Conservation (phyloP, 1,140 invertebrate genomes). For the Tribolium castaneum region DNA sequence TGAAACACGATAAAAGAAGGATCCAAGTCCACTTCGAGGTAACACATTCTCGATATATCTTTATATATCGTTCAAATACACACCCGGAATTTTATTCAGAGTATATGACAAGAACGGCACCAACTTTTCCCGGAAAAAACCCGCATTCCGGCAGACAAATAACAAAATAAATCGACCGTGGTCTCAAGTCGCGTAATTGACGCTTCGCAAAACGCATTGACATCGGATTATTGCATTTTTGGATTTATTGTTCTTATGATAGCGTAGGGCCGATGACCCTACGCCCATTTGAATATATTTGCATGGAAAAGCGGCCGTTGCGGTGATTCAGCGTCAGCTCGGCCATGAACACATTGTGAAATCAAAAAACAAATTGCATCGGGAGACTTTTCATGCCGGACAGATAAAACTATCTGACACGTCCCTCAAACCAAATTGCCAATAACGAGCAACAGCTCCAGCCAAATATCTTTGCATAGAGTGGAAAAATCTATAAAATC, state of each 20-base stretch:
- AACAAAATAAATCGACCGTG: conserved; percentile 9
- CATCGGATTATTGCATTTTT: background rate
- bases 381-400: conserved; percentile 23
- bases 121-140: conserved; percentile 9
- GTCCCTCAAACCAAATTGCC: background rate
- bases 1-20: conserved; percentile 48
- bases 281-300: conserved; percentile 36
- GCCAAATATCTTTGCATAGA: too few species aligned
- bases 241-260: conserved; percentile 18
- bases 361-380: conserved; percentile 33
- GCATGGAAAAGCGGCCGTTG: conserved; percentile 30
- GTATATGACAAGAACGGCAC: background rate
- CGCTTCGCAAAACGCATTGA: background rate
- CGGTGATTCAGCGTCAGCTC: conserved; percentile 37
- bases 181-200: background rate
- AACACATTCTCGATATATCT: conserved; percentile 43
- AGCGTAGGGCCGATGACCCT: conserved; percentile 33
- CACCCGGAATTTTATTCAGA: conserved; percentile 35
- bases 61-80: conserved; percentile 40
- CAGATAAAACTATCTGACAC: background rate
- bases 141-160: background rate
- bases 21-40: conserved; percentile 43
- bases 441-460: too few species aligned
- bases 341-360: conserved; percentile 36
- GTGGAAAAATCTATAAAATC: too few species aligned